Percentiles rank a stretch among this genome's conserved stretches.
These are phyloP conservation scores for Muraenolepis orangiensis DNA, from an alignment of 2,797 vertebrate genomes.

Conservation along the genomic window DNA sequence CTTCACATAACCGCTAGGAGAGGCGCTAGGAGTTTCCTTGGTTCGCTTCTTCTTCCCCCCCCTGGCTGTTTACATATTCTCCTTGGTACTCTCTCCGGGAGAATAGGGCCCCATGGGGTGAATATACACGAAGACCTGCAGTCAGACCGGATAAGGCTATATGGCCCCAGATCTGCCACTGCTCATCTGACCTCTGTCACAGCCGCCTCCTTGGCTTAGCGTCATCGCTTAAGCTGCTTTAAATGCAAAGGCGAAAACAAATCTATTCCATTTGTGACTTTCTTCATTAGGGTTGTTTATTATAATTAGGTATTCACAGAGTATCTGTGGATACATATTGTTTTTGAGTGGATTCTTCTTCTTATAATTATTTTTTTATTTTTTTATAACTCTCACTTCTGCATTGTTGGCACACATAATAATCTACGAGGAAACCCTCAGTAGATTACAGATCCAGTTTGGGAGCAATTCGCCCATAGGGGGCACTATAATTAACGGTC, in stretches of 20 bases:
- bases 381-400: too few relatives aligned
- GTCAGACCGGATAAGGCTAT: not conserved
- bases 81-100: conserved; percentile 31
- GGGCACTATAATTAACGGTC: too few relatives aligned
- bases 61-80: conserved; percentile 8
- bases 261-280: not conserved
- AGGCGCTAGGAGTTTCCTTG: conserved; percentile 20
- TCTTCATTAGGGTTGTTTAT: not conserved
- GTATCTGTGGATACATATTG: too few relatives aligned
- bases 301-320: too few relatives aligned
- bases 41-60: not conserved
- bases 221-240: not conserved
- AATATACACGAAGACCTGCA: not conserved
- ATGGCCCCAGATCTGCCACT: not conserved
- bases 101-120: conserved; percentile 4
- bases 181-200: not conserved
- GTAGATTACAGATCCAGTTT: too few relatives aligned
- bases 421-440: too few relatives aligned
- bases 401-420: too few relatives aligned
- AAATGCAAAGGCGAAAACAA: not conserved
- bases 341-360: too few relatives aligned
- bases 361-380: too few relatives aligned
- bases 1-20: conserved; percentile 35
- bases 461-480: too few relatives aligned
- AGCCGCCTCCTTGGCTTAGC: not conserved